Conservation (phyloP, 2,888 invertebrate species). For the Steinernema scapterisci region DNA sequence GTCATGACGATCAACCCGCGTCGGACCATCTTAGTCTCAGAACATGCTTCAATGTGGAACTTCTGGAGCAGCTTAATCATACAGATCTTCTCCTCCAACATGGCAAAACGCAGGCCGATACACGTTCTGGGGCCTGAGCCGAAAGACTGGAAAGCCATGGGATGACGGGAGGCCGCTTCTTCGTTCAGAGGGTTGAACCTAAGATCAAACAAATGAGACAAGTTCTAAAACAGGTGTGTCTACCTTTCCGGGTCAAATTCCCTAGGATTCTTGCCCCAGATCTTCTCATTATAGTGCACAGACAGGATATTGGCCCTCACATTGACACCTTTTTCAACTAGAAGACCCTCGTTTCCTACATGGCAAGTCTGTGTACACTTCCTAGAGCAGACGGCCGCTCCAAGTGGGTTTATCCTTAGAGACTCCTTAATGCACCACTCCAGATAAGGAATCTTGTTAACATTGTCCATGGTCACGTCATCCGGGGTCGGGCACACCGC, state of each 20-base stretch:
- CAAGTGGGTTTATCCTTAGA: slow-evolving; percentile 59
- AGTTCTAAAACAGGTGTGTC: neutral
- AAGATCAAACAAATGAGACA: neutral
- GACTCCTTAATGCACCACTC: slow-evolving; percentile 62
- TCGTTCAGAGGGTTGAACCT: slow-evolving; percentile 19
- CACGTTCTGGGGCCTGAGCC: slow-evolving; percentile 62
- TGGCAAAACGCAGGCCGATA: slow-evolving; percentile 63
- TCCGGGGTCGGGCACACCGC: slow-evolving; percentile 53
- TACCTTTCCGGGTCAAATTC: slow-evolving; percentile 57
- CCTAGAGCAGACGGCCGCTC: slow-evolving; percentile 53
- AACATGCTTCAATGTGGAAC: slow-evolving; percentile 35
- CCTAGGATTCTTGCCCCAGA: slow-evolving; percentile 54
- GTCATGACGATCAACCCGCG: neutral
- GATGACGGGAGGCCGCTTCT: slow-evolving; percentile 37
- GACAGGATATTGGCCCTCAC: slow-evolving; percentile 40
- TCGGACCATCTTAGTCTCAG: neutral
- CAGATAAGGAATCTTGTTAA: slow-evolving; percentile 56
- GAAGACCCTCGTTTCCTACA: slow-evolving; percentile 45
- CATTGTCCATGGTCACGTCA: slow-evolving; percentile 36
- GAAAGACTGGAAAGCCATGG: slow-evolving; percentile 60
- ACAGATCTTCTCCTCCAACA: slow-evolving; percentile 60
- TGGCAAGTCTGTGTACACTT: slow-evolving; percentile 42
- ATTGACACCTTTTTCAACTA: slow-evolving; percentile 45
- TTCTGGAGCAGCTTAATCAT: slow-evolving; percentile 46
- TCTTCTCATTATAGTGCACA: slow-evolving; percentile 40